Base-by-base conservation (phyloP, 2,797 vertebrate species). In the Eidolon dupreanum region DNA sequence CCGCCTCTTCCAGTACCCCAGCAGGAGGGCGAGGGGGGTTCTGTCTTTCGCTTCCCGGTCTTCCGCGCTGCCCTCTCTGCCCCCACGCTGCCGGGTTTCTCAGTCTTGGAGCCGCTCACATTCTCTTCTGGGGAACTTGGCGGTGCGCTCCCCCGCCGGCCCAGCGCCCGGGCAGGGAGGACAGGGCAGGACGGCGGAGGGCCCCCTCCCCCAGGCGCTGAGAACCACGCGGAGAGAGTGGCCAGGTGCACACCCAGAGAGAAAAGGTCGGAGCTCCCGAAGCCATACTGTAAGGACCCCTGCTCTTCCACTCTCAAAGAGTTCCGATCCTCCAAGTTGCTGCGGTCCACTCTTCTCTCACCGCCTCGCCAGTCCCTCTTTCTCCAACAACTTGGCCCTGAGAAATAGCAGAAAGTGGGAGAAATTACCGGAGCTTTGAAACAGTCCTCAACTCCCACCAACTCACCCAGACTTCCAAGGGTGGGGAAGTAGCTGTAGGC, bases 41-140 rank as follows among this genome's bases (percentile, higher is more conserved):
- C 53, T 87, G 86, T 49, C 31, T 73, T 7, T 33, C 53, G 78
- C 43, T 28, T 2, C 9, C 33, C 38, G 4, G 75, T 96, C 63
- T 85, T 71, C 77, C 1, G 33, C 61, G 10, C n/a, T n/a, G 51
- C 87, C 38, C 26, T n/a, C 43, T 51, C 74, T 49, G 41, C 36
- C 59, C 43, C 51, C 12, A 33, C 1, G 51, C 79, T 26, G 79
- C 73, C 51, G 4, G 41, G 36, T 38, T 94, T 82, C 95, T 77
- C 77, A 57, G 86, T 68, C 78, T 36, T 28, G 59, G 93, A 88
- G 91, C 79, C 26, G 57, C 87, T 93, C 88, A 43, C 70, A 95
- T 95, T 84, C 66, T 86, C 92, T 97, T 95, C 70, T 93, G 90
- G 87, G 90, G 92, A 97, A 98, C 93, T 97, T 97, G 95, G 83